Evolutionary conservation across 2,797 vertebrate genomes (phyloP), one percentile per base, ranked within the genome.

Genomic region (Malurus leucopterus): DNA sequence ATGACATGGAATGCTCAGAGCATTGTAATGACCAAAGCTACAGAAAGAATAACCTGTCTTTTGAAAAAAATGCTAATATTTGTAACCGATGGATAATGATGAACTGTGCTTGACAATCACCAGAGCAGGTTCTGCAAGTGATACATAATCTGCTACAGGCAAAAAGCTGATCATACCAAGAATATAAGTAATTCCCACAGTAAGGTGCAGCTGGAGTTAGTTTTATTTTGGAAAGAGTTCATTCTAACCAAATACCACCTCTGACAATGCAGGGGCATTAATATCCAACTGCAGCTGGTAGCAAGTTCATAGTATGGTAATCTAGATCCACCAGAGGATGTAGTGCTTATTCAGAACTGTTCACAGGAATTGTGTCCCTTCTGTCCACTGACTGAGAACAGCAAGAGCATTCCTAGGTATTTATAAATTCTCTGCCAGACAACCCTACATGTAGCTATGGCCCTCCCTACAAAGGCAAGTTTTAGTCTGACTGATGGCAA

Each of bases 141-240:
- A 74, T 20, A 43, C 27, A 43, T 38, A 64, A 70, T n/a, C 40
- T 4, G 5, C 53, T 59, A 32, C 55, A 88, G 53, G 41, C 49
- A 79, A 84, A 89, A 62, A 78, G 40, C 11, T 63, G 44, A 34
- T 62, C 44, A 72, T 40, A 89, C 54, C 32, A 91, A 64, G 27
- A 88, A 32, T 3, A 0, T 30, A 90, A 55, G 23, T 67, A 61
- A 85, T n/a, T 44, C 29, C 53, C 21, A 50, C 11, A 83, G 36
- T 30, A 92, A 87, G 38, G 65, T 38, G 17, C n/a, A 77, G 47
- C 34, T 57, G 16, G 18, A 59, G 18, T 69, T 58, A 49, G 15
- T 47, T 84, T 69, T 34, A 63, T 32, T 36, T 82, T 47, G 62
- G 8, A 49, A 67, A 64, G n/a, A 71, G 20, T 32, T 89, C 22